Conservation (phyloP, 2,113 vertebrate genomes). For the Psilopsiagon aymara region DNA sequence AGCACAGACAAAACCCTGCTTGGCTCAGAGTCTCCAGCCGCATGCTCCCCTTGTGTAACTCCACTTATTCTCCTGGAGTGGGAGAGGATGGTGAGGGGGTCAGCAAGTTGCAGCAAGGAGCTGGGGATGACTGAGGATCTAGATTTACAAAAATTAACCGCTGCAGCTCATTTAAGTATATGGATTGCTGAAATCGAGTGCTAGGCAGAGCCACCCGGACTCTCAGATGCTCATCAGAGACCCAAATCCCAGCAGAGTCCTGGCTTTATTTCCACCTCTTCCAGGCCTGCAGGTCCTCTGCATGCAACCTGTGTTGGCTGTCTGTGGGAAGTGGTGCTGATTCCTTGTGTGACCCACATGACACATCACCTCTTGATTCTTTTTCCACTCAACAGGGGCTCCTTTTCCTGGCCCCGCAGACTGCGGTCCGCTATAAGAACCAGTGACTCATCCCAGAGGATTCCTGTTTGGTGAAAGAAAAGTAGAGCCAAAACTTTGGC, state of each 20-base stretch:
- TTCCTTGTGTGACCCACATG: neutral
- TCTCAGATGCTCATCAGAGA: neutral
- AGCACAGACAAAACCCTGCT: neutral
- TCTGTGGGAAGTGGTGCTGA: neutral
- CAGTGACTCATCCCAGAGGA: conserved; percentile 30
- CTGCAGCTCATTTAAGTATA: neutral
- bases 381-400: neutral
- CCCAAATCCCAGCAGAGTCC: neutral
- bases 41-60: neutral
- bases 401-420: conserved; percentile 28
- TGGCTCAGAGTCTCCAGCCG: neutral
- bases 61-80: neutral
- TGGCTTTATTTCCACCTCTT: neutral
- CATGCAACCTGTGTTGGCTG: neutral
- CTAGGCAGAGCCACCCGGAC: rapidly evolving
- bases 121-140: neutral
- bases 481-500: conserved; percentile 20
- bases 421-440: neutral
- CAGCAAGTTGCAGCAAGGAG: neutral
- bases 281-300: neutral
- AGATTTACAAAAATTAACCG: neutral
- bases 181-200: neutral
- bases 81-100: neutral
- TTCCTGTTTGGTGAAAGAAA: conserved; percentile 6
- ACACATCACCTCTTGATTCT: conserved; percentile 37